A percentile compares a stretch with the other conserved stretches of the same genome.
Conservation (phyloP, 1,140 invertebrate species). For the Drosophila kohkoa region DNA sequence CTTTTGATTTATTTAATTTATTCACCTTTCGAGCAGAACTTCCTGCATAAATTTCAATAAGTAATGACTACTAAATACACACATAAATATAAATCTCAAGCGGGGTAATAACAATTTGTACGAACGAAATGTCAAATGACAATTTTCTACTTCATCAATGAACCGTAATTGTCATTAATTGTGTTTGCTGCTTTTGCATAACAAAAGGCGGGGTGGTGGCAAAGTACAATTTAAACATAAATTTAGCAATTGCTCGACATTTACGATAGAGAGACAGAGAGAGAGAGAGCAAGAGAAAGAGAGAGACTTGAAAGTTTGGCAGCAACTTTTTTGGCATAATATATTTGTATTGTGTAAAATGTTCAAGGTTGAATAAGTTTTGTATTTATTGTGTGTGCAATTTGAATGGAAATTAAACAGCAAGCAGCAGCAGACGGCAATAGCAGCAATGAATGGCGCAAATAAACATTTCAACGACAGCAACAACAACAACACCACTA, state of each 20-base stretch:
- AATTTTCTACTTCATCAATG: slow-evolving; percentile 52
- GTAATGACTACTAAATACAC: slow-evolving; percentile 18
- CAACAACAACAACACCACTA: slow-evolving; percentile 4
- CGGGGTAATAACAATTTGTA: slow-evolving; percentile 24
- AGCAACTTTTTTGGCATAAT: slow-evolving; percentile 33
- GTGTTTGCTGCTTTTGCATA: slow-evolving; percentile 41
- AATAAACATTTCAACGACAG: slow-evolving; percentile 28
- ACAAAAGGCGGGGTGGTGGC: slow-evolving; percentile 9
- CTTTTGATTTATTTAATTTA: slow-evolving; percentile 43
- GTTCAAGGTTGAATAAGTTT: slow-evolving; percentile 50
- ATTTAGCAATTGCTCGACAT: slow-evolving; percentile 40
- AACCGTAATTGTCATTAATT: slow-evolving; percentile 51
- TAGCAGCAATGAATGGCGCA: slow-evolving; percentile 22
- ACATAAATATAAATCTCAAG: slow-evolving; percentile 31
- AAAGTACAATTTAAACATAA: slow-evolving; percentile 46
- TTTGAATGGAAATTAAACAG: slow-evolving; percentile 47
- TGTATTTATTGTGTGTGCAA: slow-evolving; percentile 39
- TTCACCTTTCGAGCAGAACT: slow-evolving; percentile 31
- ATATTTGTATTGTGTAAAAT: slow-evolving; percentile 38
- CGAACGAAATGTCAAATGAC: slow-evolving; percentile 30
- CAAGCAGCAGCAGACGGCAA: slow-evolving; percentile 12
- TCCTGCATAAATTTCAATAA: slow-evolving; percentile 42
- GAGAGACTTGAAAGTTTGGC: slow-evolving; percentile 33
- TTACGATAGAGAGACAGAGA: not conserved
- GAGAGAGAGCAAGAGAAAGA: not conserved